phyloP scores from a whole-genome alignment of 2,888 invertebrate species.

The Silvanus unidentatus region DNA sequence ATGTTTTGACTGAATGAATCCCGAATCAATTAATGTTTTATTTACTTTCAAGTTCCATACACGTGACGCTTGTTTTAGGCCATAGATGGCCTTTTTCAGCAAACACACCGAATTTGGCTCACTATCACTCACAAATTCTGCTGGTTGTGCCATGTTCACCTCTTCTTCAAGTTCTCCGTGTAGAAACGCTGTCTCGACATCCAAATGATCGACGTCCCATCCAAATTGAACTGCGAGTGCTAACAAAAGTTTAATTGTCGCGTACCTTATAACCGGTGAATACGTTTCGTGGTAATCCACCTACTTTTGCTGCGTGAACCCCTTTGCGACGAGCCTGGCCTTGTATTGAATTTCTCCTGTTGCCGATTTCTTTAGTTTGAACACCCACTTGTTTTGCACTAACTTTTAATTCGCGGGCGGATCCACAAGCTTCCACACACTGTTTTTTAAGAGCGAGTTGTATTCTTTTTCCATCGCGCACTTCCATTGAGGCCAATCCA shows the following conservation, averaged over 20 bases:
- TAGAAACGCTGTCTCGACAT: conserved; percentile 7
- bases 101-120: conserved; percentile 6
- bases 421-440: background rate
- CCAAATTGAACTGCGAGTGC: conserved; percentile 3
- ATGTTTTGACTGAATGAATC: background rate
- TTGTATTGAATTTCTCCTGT: background rate
- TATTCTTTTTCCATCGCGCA: background rate
- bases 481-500: background rate
- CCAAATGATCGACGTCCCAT: conserved; percentile 8
- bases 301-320: conserved; percentile 1
- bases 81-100: conserved; percentile 11
- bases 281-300: conserved; percentile 10
- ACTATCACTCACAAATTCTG: conserved; percentile 1
- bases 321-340: conserved; percentile 4
- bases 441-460: background rate
- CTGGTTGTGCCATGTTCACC: conserved; percentile 10
- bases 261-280: conserved; percentile 5
- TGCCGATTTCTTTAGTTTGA: background rate
- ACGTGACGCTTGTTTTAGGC: conserved; percentile 9
- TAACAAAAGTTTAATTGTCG: conserved; percentile 5
- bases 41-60: conserved; percentile 8
- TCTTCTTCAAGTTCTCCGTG: conserved; percentile 9
- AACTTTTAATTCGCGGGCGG: background rate
- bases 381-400: background rate
- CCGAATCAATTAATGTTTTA: background rate